Evolutionary conservation across 2,888 invertebrate species (phyloP), one percentile per base, ranked within the genome.

Genomic region (Prosopocoilus inquinatus): DNA sequence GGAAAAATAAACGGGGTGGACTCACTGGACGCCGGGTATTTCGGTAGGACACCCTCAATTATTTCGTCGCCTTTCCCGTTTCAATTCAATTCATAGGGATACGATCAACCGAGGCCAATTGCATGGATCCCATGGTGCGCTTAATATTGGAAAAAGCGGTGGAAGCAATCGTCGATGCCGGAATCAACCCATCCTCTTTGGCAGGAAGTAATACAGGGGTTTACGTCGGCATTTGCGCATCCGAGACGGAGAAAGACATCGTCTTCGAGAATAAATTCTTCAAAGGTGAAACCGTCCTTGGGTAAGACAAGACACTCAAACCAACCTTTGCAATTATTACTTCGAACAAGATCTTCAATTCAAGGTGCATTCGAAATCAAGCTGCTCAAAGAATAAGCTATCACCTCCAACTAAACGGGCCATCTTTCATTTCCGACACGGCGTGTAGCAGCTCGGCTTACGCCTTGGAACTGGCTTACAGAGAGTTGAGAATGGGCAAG

Each of bases 361-460:
- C 9, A 38, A 50, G 50, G 82, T 83, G 64, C 72, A 75, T 32
- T 15, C 84, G 93, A 58, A 91, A 94, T 3, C 94, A 96, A 93
- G 83, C 95, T 71, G 90, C 95, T 9, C 94, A 96, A 76, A 84
- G 95, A 50, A 84, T 97, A 61, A 94, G 94, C 1, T 96, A 91
- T 75, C 88, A 88, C 78, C 82, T 96, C 58, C 94, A 94, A 20
- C 81, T 93, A 11, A 89, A 88, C 65, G 95, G 96, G 0, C 96
- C 96, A 0, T 94, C 94, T 4, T 91, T 88, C 78, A 83, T 90
- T 1, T 81, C 94, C 7, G 96, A 97, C 77, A 94, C 95, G 0
- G 96, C 96, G 0, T 96, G 96, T 74, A 94, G 94, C 11, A 96
- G 96, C 53, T 91, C 94, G 5, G 81, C 94, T 62, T 86, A 91